These are phyloP conservation scores for Caenorhabditis afra DNA, from an alignment of 2,888 invertebrate genomes.

Conservation along the genomic window DNA sequence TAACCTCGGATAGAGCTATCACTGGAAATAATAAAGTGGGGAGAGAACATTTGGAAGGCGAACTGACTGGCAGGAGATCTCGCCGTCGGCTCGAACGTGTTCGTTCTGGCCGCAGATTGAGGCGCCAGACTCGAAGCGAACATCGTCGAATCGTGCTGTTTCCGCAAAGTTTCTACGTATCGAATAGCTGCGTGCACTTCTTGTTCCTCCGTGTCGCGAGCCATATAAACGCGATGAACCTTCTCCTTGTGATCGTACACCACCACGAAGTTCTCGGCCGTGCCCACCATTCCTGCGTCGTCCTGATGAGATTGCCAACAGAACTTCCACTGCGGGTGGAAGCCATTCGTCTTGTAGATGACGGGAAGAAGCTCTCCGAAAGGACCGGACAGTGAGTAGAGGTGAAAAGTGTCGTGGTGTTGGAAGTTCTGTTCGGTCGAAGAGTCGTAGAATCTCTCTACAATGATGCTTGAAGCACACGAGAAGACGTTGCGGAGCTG, in stretches of 20 bases:
- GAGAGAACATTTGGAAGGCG: not conserved
- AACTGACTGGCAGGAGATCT: conserved; percentile 52
- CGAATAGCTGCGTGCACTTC: conserved; percentile 56
- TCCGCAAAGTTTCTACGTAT: conserved; percentile 44
- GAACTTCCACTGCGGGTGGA: conserved; percentile 59
- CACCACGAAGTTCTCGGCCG: conserved; percentile 40
- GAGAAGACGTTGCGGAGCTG: conserved; percentile 53
- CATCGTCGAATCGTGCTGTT: conserved; percentile 45
- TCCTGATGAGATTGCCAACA: conserved; percentile 63
- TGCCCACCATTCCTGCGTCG: conserved; percentile 49
- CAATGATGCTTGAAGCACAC: conserved; percentile 25
- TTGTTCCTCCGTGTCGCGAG: conserved; percentile 53
- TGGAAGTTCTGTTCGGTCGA: conserved; percentile 45
- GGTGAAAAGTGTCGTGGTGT: conserved; percentile 55
- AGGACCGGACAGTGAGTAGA: conserved; percentile 68
- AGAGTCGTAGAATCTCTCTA: conserved; percentile 53
- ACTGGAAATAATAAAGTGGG: conserved; percentile 19
- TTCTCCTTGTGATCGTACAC: conserved; percentile 54
- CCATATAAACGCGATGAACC: conserved; percentile 50
- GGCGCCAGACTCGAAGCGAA: conserved; percentile 37
- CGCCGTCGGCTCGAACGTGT: conserved; percentile 16
- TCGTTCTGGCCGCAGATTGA: conserved; percentile 11
- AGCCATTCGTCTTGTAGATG: conserved; percentile 59
- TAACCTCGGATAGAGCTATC: conserved; percentile 42
- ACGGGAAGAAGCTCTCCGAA: conserved; percentile 68